Evolutionary conservation across 2,888 invertebrate species (phyloP), one percentile per base, ranked within the genome.

Genomic region (Lathronympha strigana): DNA sequence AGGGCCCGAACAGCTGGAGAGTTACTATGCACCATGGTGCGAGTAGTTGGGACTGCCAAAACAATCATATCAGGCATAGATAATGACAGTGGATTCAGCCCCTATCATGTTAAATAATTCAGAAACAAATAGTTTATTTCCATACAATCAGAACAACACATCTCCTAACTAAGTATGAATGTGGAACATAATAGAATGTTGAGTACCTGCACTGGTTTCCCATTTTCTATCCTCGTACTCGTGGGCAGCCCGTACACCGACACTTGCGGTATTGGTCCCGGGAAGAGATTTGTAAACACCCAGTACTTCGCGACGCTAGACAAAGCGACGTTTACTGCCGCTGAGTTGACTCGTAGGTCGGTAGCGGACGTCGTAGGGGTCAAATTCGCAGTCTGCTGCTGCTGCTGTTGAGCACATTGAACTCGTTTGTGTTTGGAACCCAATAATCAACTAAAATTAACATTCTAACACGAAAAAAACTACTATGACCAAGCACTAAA

Each of bases 251-350:
- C 94, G 81, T 95, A 95, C 61, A 95, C 95, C 51, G 95, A 95
- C 60, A 95, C 95, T 92, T 95, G 95, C 67, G 95, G 95, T 83
- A 95, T 93, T 57, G 95, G 95, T 66, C 95, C 95, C 62, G 96
- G 96, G 81, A 96, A 94, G 72, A 96, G 92, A 93, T 96, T 96
- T 69, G 96, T 96, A 83, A 96, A 94, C 81, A 96, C 96, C 96
- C 96, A 96, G 86, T 96, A 96, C 86, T 96, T 96, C 72, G 96
- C 95, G 78, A 95, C 95, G 89, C 94, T 95, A 81, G 94, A 94
- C 88, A 95, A 93, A 79, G 95, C 94, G 77, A 95, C 95, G 82
- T 94, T 94, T 71, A 94, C 92, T 66, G 94, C 94, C 54, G 94
- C 94, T 0, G 94, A 94, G 79, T 94, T 94, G 49, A 94, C 94